A percentile compares a stretch with the other conserved stretches of the same genome.
These are phyloP conservation scores for Istiophorus platypterus DNA, from an alignment of 2,113 vertebrate genomes.

Conservation along the genomic window DNA sequence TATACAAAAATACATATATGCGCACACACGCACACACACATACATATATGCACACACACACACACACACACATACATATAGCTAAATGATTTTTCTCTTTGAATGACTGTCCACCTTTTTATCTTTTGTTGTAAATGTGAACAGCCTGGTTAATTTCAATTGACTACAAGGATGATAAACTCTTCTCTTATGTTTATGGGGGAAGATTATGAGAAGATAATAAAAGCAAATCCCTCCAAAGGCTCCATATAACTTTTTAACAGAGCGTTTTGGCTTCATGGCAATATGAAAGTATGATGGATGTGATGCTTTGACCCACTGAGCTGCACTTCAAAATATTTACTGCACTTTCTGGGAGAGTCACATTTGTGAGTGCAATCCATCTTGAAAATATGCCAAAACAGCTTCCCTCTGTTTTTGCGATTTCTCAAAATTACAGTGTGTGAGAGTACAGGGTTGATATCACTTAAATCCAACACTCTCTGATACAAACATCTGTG, in stretches of 20 bases:
- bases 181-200: neutral
- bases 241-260: slow-evolving; percentile 23
- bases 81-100: neutral
- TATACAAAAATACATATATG: too few relatives aligned
- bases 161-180: slow-evolving; percentile 21
- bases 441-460: neutral
- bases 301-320: slow-evolving; percentile 31
- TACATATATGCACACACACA: too few relatives aligned
- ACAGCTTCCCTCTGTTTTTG: slow-evolving; percentile 9
- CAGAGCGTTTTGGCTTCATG: neutral
- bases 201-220: slow-evolving; percentile 8
- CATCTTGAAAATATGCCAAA: slow-evolving; percentile 1
- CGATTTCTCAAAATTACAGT: neutral
- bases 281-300: slow-evolving; percentile 22
- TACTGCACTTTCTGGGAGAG: slow-evolving; percentile 13
- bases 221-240: slow-evolving; percentile 15
- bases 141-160: slow-evolving; percentile 10
- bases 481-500: neutral
- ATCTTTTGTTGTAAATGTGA: slow-evolving; percentile 19
- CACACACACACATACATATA: too few relatives aligned
- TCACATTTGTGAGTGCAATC: slow-evolving; percentile 9
- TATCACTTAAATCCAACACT: neutral
- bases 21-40: too few relatives aligned
- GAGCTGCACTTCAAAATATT: slow-evolving; percentile 42
- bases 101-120: slow-evolving; percentile 21